These are phyloP conservation scores for Neomorphus geoffroyi DNA, from an alignment of 2,797 vertebrate genomes.

Conservation along the genomic window DNA sequence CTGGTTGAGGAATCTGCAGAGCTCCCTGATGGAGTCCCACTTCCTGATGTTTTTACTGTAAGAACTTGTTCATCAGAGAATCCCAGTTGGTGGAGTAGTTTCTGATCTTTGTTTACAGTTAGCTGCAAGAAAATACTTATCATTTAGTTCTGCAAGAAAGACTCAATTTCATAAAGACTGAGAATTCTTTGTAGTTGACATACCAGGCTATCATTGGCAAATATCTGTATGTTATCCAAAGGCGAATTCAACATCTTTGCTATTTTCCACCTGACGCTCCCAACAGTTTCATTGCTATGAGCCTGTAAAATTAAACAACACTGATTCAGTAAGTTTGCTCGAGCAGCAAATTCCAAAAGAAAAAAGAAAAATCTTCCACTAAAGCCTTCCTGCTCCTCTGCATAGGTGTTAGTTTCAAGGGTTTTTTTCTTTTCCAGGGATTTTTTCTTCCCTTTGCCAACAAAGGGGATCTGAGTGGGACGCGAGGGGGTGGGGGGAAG, in stretches of 20 bases:
- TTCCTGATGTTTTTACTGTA: slow-evolving; percentile 95
- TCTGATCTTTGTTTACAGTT: slow-evolving; percentile 98
- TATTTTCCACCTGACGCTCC: slow-evolving; percentile 97
- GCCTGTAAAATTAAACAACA: slow-evolving; percentile 80
- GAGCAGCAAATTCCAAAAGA: background rate
- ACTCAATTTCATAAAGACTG: background rate
- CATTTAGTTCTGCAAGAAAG: background rate
- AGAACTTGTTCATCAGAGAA: slow-evolving; percentile 95
- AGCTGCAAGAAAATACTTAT: slow-evolving; percentile 78
- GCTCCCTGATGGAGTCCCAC: slow-evolving; percentile 94
- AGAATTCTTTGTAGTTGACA: slow-evolving; percentile 51
- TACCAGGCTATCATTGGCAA: slow-evolving; percentile 98
- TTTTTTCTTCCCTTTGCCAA: no score
- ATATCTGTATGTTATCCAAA: slow-evolving; percentile 98
- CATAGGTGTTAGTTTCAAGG: no score
- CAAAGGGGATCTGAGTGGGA: no score
- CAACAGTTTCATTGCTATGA: slow-evolving; percentile 98
- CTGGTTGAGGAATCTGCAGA: slow-evolving; percentile 92
- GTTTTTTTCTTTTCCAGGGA: no score
- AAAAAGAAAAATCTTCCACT: background rate
- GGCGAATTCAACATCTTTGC: slow-evolving; percentile 94
- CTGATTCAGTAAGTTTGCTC: background rate
- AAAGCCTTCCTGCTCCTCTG: background rate
- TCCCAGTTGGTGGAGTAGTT: slow-evolving; percentile 94
- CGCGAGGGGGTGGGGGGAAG: no score